These are phyloP conservation scores for Drosophila sp. DNA, from an alignment of 1,140 invertebrate species.

Conservation along the genomic window DNA sequence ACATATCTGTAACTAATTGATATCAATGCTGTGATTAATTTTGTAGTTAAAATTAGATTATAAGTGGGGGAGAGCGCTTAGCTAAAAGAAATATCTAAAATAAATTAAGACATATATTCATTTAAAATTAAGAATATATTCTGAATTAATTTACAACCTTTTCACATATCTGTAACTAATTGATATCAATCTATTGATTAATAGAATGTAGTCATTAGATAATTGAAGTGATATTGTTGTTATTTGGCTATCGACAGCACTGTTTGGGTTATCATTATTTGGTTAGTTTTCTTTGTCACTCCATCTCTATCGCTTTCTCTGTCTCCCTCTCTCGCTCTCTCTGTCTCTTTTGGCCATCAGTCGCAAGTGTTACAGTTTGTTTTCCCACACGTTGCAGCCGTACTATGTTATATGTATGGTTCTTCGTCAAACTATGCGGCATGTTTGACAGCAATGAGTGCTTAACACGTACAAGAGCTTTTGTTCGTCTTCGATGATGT, in stretches of 20 bases:
- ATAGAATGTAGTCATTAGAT: too few relatives aligned
- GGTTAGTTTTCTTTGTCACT: not conserved
- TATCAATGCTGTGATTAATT: too few relatives aligned
- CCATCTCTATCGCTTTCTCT: not conserved
- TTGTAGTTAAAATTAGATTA: too few relatives aligned
- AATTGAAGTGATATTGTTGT: too few relatives aligned
- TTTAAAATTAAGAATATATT: too few relatives aligned
- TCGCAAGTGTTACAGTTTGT: slow-evolving; percentile 68
- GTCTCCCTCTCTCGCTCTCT: not conserved
- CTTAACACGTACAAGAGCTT: slow-evolving; percentile 77
- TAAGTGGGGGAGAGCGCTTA: too few relatives aligned
- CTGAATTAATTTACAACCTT: too few relatives aligned
- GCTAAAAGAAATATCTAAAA: too few relatives aligned
- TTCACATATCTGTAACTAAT: too few relatives aligned
- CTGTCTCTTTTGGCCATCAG: slow-evolving; percentile 41
- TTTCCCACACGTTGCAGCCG: slow-evolving; percentile 68
- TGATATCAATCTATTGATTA: too few relatives aligned
- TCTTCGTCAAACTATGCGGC: slow-evolving; percentile 71
- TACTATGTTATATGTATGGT: slow-evolving; percentile 38
- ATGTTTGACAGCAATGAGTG: slow-evolving; percentile 79
- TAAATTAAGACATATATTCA: too few relatives aligned
- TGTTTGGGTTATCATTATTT: not conserved
- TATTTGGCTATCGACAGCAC: slow-evolving; percentile 6
- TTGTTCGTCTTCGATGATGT: slow-evolving; percentile 48
- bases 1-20: too few relatives aligned